phyloP scores from a whole-genome alignment of 2,888 invertebrate genomes.

The Eutolmus rufibarbis region DNA sequence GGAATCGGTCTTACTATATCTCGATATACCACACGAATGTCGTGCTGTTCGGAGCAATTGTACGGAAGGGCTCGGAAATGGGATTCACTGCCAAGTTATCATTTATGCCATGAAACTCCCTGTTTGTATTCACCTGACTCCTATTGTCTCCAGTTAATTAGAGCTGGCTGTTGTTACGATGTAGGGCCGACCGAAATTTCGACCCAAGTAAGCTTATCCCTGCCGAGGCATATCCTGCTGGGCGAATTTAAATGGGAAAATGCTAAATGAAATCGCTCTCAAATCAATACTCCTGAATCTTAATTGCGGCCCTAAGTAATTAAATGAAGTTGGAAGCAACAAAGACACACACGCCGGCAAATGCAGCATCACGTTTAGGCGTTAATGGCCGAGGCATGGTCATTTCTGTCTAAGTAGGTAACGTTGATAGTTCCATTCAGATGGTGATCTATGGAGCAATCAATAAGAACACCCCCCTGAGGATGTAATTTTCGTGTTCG shows the following conservation, averaged over 20 bases:
- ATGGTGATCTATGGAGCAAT: background rate
- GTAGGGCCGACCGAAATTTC: background rate
- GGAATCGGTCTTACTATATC: background rate
- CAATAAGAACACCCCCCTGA: background rate
- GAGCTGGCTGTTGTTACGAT: background rate
- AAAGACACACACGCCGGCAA: background rate
- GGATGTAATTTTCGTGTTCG: background rate
- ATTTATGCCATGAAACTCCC: constrained; percentile 1
- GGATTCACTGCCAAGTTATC: background rate
- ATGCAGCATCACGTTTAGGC: background rate
- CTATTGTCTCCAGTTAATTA: constrained; percentile 4
- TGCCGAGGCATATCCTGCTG: background rate
- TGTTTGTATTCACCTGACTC: background rate
- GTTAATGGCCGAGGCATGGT: background rate
- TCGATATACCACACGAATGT: background rate
- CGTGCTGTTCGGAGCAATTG: background rate
- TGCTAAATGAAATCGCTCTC: background rate
- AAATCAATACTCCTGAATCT: constrained; percentile 6
- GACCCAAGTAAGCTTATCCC: background rate
- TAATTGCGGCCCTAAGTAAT: constrained; percentile 4
- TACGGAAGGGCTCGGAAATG: background rate
- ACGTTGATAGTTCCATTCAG: background rate
- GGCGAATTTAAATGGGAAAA: background rate
- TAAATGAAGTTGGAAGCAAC: background rate
- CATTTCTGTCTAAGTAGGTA: background rate